A percentile compares a stretch with the other conserved stretches of the same genome.
Conservation (phyloP, 2,797 vertebrate species). For the Chloroceryle amazona region DNA sequence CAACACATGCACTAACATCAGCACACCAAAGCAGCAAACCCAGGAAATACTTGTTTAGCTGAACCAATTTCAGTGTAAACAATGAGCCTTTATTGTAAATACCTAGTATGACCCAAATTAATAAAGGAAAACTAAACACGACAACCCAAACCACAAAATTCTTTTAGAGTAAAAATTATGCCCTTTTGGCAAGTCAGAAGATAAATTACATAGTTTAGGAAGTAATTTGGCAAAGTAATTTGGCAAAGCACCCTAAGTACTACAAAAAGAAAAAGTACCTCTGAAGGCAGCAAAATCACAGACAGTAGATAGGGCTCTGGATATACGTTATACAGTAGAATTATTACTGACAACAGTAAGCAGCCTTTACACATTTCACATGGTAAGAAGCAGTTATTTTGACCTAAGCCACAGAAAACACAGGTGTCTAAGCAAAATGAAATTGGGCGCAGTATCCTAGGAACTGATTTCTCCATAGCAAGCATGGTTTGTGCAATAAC, state of each 20-base stretch:
- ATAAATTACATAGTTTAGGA: neutral
- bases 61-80: neutral
- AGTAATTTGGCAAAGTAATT: neutral
- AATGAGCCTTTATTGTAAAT: neutral
- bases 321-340: neutral
- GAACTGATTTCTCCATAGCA: neutral
- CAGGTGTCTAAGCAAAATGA: neutral
- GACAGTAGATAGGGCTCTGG: neutral
- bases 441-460: rapidly evolving
- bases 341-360: neutral
- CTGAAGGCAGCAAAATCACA: neutral
- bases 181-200: neutral
- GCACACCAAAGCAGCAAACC: neutral
- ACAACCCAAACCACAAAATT: neutral
- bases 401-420: neutral
- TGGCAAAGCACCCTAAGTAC: neutral
- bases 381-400: neutral
- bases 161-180: neutral
- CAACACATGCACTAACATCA: neutral
- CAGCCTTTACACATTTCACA: neutral
- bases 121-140: neutral
- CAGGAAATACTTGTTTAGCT: neutral
- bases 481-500: neutral
- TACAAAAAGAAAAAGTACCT: neutral
- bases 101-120: neutral